phyloP scores from a whole-genome alignment of 1,140 invertebrate species.

The Daktulosphaira vitifoliae region DNA sequence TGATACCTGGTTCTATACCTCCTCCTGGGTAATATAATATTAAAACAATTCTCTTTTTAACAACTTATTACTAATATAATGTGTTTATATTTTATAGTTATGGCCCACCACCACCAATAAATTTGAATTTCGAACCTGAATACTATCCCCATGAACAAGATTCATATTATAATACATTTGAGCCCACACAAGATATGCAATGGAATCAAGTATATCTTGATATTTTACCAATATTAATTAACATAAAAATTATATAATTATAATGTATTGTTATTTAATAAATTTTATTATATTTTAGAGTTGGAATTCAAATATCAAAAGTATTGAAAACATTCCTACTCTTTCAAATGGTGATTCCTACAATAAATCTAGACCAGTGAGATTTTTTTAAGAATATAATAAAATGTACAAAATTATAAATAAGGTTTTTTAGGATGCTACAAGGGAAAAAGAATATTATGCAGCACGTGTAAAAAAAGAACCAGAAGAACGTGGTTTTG shows the following conservation, averaged over 20 bases:
- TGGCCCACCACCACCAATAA: conserved; percentile 31
- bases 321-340: conserved; percentile 30
- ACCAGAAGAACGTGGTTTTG: conserved; percentile 35
- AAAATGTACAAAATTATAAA: too few relatives aligned
- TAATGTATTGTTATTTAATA: too few relatives aligned
- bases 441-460: conserved; percentile 29
- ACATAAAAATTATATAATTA: too few relatives aligned
- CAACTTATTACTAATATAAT: not conserved
- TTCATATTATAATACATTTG: conserved; percentile 60
- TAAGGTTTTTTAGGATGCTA: conserved; percentile 5
- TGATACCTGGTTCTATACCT: conserved; percentile 47
- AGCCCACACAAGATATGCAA: conserved; percentile 62
- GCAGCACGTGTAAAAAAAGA: conserved; percentile 29
- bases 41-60: not conserved
- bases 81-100: not conserved
- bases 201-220: conserved; percentile 45
- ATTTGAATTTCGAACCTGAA: conserved; percentile 28
- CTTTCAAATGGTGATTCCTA: conserved; percentile 21
- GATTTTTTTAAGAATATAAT: not conserved
- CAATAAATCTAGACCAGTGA: conserved; percentile 17
- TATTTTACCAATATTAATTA: too few relatives aligned
- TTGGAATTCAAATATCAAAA: conserved; percentile 26
- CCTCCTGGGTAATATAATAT: conserved; percentile 42
- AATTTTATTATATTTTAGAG: not conserved
- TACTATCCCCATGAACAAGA: conserved; percentile 43